Base-by-base conservation (phyloP, 23 tunicate genomes). In the Halocynthia roretzi region DNA sequence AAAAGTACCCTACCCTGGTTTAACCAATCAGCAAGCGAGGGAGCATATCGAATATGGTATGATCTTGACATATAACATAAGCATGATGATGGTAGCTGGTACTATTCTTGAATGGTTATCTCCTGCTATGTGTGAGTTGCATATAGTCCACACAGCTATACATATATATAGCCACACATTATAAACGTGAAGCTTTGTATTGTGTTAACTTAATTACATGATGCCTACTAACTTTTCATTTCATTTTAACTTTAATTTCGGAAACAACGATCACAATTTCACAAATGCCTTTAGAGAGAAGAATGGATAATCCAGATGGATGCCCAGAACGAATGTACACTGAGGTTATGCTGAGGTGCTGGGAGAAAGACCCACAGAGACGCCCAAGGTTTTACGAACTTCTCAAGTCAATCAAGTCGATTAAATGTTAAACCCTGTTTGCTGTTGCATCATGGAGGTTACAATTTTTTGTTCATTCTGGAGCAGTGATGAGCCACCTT, bases 21-120 rank as follows among this genome's bases (percentile, higher is more conserved):
- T 77, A 81, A 88, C 95, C 58, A 88, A 88, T 70, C 23, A n/a
- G 6, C 88, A 83, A 72, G 88, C 95, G 10, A 64, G 88, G 31
- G 95, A 83, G 0, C 6, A 50, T 5, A 80, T 88, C 6, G 82
- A 71, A 40, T 53, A 53, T 67, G 93, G 93, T 86, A 52, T 15
- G 58, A 9, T 50, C 53, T 31, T 9, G 11, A 61, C 44, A 31
- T 31, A 31, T 31, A 4, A 31, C 44, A 31, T 31, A 31, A 31
- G 44, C 44, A 31, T 31, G n/a, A n/a, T n/a, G n/a, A n/a, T n/a
- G 44, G 44, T 2, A 31, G 44, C 44, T 31, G 44, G 44, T 31
- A 31, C 44, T 0, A 31, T 31, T 31, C 44, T 31, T 76, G 2
- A 2, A n/a, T 76, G 1, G 12, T 11, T 15, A 58, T 12, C 76